A percentile compares a stretch with the other conserved stretches of the same genome.
These are phyloP conservation scores for Endotricha flammealis DNA, from an alignment of 2,888 invertebrate species.

Conservation along the genomic window DNA sequence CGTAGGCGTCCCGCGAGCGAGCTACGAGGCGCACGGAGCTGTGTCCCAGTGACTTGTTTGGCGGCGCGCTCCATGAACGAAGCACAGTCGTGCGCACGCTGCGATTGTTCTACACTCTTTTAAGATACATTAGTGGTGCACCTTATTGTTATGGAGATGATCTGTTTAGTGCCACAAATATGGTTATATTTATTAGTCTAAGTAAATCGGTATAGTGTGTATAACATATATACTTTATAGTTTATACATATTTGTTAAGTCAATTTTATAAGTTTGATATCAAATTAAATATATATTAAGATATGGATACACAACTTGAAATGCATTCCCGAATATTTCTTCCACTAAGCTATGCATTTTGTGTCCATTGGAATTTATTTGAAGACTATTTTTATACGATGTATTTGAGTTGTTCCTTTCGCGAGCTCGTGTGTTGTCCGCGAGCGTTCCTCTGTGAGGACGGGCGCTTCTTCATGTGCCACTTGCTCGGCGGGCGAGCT, in stretches of 20 bases:
- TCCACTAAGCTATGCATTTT: conserved; percentile 57
- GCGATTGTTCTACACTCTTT: conserved; percentile 36
- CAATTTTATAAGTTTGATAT: conserved; percentile 62
- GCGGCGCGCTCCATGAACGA: conserved; percentile 36
- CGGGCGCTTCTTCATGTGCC: conserved; percentile 25
- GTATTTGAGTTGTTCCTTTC: conserved; percentile 18
- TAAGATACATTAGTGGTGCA: conserved; percentile 35
- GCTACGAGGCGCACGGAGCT: conserved; percentile 11
- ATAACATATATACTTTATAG: conserved; percentile 36
- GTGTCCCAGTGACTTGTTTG: conserved; percentile 30
- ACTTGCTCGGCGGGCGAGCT: conserved; percentile 14
- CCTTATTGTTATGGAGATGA: conserved; percentile 28
- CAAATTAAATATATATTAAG: conserved; percentile 35
- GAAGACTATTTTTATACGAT: conserved; percentile 23
- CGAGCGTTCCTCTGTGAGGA: conserved; percentile 44
- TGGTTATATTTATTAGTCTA: conserved; percentile 32
- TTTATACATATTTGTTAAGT: conserved; percentile 53
- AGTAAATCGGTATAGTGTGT: conserved; percentile 34
- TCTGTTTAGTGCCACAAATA: conserved; percentile 37
- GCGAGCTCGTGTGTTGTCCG: conserved; percentile 33
- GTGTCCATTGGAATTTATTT: conserved; percentile 35
- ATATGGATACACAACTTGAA: conserved; percentile 40
- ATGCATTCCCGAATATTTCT: conserved; percentile 66
- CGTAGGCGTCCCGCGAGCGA: conserved; percentile 11
- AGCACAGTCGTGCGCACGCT: conserved; percentile 42